phyloP scores from a whole-genome alignment of 2,888 invertebrate species.

The Nemotelus pantherinus region DNA sequence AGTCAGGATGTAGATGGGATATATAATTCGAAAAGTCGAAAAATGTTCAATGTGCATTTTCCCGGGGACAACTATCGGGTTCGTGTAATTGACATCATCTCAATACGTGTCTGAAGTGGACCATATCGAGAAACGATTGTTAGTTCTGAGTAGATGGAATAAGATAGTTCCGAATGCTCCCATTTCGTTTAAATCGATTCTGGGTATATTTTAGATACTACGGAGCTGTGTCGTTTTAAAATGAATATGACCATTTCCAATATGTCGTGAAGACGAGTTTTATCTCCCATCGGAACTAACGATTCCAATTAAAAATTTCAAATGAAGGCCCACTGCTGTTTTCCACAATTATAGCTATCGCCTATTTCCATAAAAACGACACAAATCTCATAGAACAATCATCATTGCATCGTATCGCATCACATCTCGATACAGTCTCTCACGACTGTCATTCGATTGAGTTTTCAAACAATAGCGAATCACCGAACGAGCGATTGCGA shows the following conservation, averaged over 20 bases:
- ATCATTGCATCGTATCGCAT: neutral
- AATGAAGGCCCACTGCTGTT: neutral
- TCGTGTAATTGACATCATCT: conserved; percentile 41
- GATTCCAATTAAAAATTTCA: neutral
- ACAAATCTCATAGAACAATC: conserved; percentile 1
- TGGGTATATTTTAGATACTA: too few species aligned
- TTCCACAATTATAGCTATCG: neutral
- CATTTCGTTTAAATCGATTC: too few species aligned
- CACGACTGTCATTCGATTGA: conserved; percentile 35
- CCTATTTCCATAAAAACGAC: conserved; percentile 10
- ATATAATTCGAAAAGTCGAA: conserved; percentile 38
- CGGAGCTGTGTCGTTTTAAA: too few species aligned
- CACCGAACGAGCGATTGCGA: conserved; percentile 1
- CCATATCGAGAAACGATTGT: conserved; percentile 4
- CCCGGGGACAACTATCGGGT: conserved; percentile 15
- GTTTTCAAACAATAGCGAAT: conserved; percentile 40
- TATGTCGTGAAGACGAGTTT: too few species aligned
- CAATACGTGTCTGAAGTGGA: conserved; percentile 44
- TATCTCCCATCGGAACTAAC: neutral
- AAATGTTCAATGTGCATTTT: conserved; percentile 42
- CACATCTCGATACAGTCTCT: conserved; percentile 10
- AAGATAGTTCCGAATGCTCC: too few species aligned
- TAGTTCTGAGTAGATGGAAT: too few species aligned
- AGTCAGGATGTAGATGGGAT: conserved; percentile 24
- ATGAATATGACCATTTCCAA: too few species aligned